Percentiles rank a stretch among this genome's conserved stretches.
Conservation (phyloP, 30 jellyfish, hydroid and myxozoan genomes). For the Pelagia noctiluca region DNA sequence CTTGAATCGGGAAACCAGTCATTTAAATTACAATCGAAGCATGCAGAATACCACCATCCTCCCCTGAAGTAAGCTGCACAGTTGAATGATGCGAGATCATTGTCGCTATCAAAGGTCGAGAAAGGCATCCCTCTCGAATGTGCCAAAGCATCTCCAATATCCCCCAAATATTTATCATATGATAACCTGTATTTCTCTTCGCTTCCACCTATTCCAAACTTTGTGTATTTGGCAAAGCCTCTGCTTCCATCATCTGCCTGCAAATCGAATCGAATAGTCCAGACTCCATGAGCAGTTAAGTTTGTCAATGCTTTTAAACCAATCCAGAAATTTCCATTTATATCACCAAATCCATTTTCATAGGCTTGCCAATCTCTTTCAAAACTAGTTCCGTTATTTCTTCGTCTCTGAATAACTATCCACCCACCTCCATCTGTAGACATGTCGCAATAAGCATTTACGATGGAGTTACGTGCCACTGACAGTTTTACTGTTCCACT, state of each 20-base stretch:
- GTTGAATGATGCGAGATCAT: not conserved
- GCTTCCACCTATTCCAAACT: not conserved
- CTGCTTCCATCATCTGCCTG: not conserved
- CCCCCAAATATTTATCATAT: not conserved
- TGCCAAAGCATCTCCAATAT: not conserved
- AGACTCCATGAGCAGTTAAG: constrained; percentile 39
- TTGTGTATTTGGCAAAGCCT: constrained; percentile 11
- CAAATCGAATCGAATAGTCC: not conserved
- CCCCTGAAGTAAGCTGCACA: not conserved
- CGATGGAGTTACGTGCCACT: not conserved
- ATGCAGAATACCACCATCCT: not conserved
- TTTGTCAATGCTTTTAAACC: constrained; percentile 46
- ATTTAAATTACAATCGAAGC: not conserved
- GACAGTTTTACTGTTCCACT: not conserved
- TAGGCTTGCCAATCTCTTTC: constrained; percentile 52
- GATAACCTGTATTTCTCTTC: constrained; percentile 5
- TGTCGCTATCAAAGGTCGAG: not conserved
- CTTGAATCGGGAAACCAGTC: not conserved
- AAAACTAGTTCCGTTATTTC: constrained; percentile 34
- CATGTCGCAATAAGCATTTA: constrained; percentile 49
- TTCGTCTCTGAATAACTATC: constrained; percentile 57
- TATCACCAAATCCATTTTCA: constrained; percentile 53
- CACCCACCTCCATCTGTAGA: constrained; percentile 69
- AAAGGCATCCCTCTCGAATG: not conserved
- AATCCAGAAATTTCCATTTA: constrained; percentile 60